Evolutionary conservation across 2,113 vertebrate species (phyloP).

Genomic region (Amazona vittata): DNA sequence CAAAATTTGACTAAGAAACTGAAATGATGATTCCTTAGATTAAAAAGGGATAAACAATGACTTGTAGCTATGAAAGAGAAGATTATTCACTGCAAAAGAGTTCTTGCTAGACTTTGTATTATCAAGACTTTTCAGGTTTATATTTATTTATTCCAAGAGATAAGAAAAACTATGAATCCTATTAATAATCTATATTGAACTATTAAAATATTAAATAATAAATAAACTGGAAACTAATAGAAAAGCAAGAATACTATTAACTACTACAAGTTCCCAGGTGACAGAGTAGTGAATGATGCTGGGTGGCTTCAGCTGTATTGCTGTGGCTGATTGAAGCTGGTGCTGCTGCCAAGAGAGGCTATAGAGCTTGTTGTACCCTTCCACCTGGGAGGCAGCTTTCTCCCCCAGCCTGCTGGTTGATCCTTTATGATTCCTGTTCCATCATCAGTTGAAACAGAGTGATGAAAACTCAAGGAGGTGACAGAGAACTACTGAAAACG

Average conservation of each 20-base stretch:
- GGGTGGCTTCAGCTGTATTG: background rate
- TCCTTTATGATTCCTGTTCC: background rate
- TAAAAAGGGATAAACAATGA: background rate
- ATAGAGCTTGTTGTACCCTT: background rate
- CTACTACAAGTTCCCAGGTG: background rate
- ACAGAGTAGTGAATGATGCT: background rate
- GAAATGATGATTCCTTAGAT: background rate
- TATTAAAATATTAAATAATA: background rate
- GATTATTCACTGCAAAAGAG: background rate
- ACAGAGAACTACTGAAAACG: background rate
- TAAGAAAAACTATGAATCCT: background rate
- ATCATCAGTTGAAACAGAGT: background rate
- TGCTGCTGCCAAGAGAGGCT: background rate
- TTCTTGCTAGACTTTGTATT: background rate
- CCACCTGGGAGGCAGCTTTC: background rate
- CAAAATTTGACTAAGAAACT: background rate
- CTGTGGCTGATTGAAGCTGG: background rate
- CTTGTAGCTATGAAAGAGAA: background rate
- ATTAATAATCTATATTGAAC: background rate
- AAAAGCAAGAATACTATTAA: background rate
- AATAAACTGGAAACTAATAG: background rate
- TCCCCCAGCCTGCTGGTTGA: background rate
- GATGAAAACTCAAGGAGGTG: background rate
- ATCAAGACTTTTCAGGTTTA: background rate
- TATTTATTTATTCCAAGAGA: background rate